Base-by-base conservation (phyloP, 2,888 invertebrate genomes). In the Oscheius sp. region DNA sequence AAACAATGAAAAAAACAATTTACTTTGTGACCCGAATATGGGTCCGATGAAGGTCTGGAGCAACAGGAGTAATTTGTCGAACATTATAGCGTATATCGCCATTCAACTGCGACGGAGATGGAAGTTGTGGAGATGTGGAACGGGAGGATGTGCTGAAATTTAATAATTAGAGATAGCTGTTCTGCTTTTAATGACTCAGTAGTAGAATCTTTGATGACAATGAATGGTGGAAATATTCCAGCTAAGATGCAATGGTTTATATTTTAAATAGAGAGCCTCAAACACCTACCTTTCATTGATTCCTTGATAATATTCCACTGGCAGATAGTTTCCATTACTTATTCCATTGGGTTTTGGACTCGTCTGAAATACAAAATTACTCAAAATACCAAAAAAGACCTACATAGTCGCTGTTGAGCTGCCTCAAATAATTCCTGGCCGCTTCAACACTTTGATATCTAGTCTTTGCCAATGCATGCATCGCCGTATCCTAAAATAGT, bases 401-500 rank as follows among this genome's bases (percentile, higher is more conserved):
- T 9, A 36, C 59, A n/a, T 33, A 33, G n/a, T 62, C 62, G 22
- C 49, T 62, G 36, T 62, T 24, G n/a, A 62, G 24, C 26, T 49
- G 26, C 17, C 49, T 28, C 28, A 67, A 57, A 28, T 47, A 57
- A 8, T 59, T 47, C 17, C 20, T 44, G 4, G 67, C 67, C 9
- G 47, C 36, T 3, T 67, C 67, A 30, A 67, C 45, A n/a, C 59
- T 30, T 14, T 24, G 47, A 20, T 33, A 67, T 5, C 33, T 20
- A 6, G 67, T 59, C 4, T 45, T 8, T 17, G 36, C 17, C 3
- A 57, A 24, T 5, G 67, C 67, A 38, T 28, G 47, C 12, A 26
- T 14, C 26, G 67, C 67, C 4, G 67, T 49, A 38, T 67, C 67
- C 67, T 67, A 50, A 49, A 66, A 59, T n/a, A n/a, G n/a, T n/a